Evolutionary conservation across 2,888 invertebrate species (phyloP), one percentile per base, ranked within the genome.

Genomic region (Diloba caeruleocephala): DNA sequence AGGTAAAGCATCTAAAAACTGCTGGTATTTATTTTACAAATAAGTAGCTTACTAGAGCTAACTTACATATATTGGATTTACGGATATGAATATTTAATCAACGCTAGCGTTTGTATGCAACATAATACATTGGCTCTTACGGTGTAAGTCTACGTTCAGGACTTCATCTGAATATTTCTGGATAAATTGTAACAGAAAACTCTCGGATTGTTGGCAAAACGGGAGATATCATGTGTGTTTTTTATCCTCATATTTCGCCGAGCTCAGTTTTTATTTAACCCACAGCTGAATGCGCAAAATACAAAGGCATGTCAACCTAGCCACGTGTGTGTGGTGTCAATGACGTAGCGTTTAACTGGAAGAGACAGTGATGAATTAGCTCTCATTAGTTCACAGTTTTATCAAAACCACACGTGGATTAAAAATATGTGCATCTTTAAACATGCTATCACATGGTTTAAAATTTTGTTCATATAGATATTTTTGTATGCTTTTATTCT

Each of bases 221-320:
- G 61, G 49, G 57, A 49, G 57, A 59, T 58, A 67, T 68, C 64
- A 43, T 62, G 64, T 74, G 72, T 77, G 25, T 42, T n/a, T 53
- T 56, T 63, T 82, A 79, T 82, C 82, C 79, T 78, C 75, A 78
- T 78, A 75, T 84, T 80, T 78, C 54, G 70, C 71, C 62, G 69
- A 71, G 76, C 76, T 58, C 71, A 69, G 84, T 85, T 88, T 87
- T 88, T 88, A 87, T 87, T 85, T 85, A 84, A 81, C 81, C 78
- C 78, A 77, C 79, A 76, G 84, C 84, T 83, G 83, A 85, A 86
- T 87, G 78, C 82, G 77, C 79, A 76, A 76, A 76, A 82, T 80
- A 88, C 87, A 88, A 88, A 89, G 82, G 81, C 80, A 76, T 82
- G 85, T 82, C 86, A 86, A 82, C 81, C 75, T 71, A 78, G 71